Conservation (phyloP, 2,797 vertebrate genomes). For the Poecilia picta region DNA sequence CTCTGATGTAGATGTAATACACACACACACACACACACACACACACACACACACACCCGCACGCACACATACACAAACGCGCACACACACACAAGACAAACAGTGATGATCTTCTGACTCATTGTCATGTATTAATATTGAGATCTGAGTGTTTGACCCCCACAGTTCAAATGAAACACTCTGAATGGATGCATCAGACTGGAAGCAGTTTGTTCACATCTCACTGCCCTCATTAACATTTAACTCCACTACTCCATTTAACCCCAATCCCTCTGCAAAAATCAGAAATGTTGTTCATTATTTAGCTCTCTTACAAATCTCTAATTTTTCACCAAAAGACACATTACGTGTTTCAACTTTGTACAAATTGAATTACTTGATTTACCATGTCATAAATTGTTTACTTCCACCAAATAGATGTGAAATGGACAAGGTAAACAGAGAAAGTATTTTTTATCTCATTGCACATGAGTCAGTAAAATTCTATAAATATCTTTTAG, state of each 20-base stretch:
- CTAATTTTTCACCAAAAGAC: too few relatives aligned
- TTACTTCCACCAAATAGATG: too few relatives aligned
- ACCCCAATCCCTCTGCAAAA: too few relatives aligned
- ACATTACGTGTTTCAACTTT: too few relatives aligned
- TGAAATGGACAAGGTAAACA: too few relatives aligned
- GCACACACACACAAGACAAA: neutral
- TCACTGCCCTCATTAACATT: constrained; percentile 75
- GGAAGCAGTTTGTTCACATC: constrained; percentile 72
- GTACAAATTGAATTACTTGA: too few relatives aligned
- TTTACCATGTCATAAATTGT: too few relatives aligned
- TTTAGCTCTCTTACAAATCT: too few relatives aligned
- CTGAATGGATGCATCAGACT: constrained; percentile 71
- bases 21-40: neutral
- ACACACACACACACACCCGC: neutral
- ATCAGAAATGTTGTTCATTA: too few relatives aligned
- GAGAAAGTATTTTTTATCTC: too few relatives aligned
- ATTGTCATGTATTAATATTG: constrained; percentile 52
- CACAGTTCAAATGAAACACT: constrained; percentile 32
- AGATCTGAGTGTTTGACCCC: constrained; percentile 58
- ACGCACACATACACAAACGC: neutral
- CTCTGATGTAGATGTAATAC: neutral
- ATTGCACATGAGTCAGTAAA: too few relatives aligned
- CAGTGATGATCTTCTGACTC: constrained; percentile 29
- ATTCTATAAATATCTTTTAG: too few relatives aligned
- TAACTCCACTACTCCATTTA: constrained; percentile 31